Percentiles rank a stretch among this genome's conserved stretches.
phyloP scores from a whole-genome alignment of 2,888 invertebrate species.

The Xanthorhoe spadicearia region DNA sequence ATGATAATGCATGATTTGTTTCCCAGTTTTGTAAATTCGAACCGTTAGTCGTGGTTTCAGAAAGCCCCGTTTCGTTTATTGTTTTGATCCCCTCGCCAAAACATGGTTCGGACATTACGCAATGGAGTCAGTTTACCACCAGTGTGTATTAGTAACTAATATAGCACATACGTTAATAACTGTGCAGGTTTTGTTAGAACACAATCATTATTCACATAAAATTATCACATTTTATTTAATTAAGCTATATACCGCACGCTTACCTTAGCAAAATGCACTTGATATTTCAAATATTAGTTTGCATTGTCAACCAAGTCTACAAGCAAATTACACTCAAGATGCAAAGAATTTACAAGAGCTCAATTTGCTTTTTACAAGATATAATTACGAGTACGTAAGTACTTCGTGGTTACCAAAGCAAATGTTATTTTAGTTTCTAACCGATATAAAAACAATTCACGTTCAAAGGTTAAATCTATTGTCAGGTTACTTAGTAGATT shows the following conservation, averaged over 20 bases:
- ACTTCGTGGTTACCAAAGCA: constrained; percentile 5
- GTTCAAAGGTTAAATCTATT: constrained; percentile 1
- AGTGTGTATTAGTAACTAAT: constrained; percentile 22
- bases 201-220: constrained; percentile 6
- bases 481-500: background rate
- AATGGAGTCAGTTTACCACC: constrained; percentile 14
- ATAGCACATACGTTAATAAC: constrained; percentile 21
- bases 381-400: background rate
- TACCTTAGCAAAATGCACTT: background rate
- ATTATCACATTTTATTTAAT: constrained; percentile 7
- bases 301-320: background rate
- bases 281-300: background rate
- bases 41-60: background rate
- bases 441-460: background rate
- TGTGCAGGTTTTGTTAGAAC: constrained; percentile 29
- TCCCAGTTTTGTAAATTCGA: background rate
- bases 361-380: background rate
- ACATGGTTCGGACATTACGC: constrained; percentile 20
- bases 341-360: constrained; percentile 44
- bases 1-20: background rate
- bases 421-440: background rate
- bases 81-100: constrained; percentile 4
- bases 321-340: constrained; percentile 52
- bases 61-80: constrained; percentile 1
- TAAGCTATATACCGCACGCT: constrained; percentile 6